These are phyloP conservation scores for Sisyra nigra DNA, from an alignment of 2,888 invertebrate genomes.

Conservation along the genomic window DNA sequence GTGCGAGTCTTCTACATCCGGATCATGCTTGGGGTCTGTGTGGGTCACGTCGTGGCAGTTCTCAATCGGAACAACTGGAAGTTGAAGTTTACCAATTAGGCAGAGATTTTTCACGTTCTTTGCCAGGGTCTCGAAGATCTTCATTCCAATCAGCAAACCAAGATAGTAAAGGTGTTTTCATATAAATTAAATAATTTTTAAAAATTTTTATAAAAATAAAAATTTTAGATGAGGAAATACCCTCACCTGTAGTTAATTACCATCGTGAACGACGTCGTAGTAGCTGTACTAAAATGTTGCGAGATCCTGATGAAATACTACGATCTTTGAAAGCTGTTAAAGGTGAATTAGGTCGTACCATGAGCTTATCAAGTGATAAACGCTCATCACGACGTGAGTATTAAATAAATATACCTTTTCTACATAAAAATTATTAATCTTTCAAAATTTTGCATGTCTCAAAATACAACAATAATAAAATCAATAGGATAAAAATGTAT, in stretches of 20 bases:
- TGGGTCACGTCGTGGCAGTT: slow-evolving; percentile 70
- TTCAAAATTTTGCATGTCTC: neutral
- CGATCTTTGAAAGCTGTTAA: slow-evolving; percentile 67
- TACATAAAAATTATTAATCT: slow-evolving; percentile 3
- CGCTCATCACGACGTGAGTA: slow-evolving; percentile 60
- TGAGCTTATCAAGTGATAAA: slow-evolving; percentile 48
- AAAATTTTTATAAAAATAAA: neutral
- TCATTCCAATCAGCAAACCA: slow-evolving; percentile 50
- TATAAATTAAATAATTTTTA: neutral
- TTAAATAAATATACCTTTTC: slow-evolving; percentile 5
- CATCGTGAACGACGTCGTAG: slow-evolving; percentile 60
- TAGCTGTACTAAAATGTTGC: slow-evolving; percentile 52
- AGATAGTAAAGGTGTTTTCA: slow-evolving; percentile 6
- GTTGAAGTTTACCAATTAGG: slow-evolving; percentile 72
- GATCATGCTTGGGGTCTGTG: slow-evolving; percentile 63
- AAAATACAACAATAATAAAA: neutral
- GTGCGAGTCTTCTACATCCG: slow-evolving; percentile 63
- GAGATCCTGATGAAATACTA: slow-evolving; percentile 73
- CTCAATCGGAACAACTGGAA: slow-evolving; percentile 75
- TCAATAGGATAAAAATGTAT: neutral
- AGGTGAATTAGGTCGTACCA: slow-evolving; percentile 66
- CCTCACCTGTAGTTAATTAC: slow-evolving; percentile 33
- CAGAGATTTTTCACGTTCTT: slow-evolving; percentile 70
- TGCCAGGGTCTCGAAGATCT: slow-evolving; percentile 71
- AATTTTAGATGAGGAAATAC: slow-evolving; percentile 24